Base-by-base conservation (phyloP, 2,888 invertebrate species). In the Balanococcus diminutus region DNA sequence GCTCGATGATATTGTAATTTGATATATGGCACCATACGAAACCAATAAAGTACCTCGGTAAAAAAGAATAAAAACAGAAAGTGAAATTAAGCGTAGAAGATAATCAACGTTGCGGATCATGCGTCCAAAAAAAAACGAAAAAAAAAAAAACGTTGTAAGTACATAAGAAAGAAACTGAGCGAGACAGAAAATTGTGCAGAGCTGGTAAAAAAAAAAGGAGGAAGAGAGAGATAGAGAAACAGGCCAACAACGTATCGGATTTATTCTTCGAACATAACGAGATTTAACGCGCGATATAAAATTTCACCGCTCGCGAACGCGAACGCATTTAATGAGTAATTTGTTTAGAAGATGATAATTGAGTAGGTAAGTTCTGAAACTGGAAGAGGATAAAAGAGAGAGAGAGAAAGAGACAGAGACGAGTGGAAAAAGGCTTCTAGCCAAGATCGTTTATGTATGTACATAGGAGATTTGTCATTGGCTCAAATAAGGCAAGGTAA, bases 301-400 rank as follows among this genome's bases (percentile, higher is more conserved):
- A 72, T 72, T 72, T 72, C 72, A 72, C 72, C 72, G 72, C 31
- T 28, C 28, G 72, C 72, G 22, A 56, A 56, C 1, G 56, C 56
- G 22, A 56, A 56, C 1, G 56, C 56, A 5, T 72, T 72, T 72
- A 72, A 72, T 72, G 72, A 72, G 28, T 72, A 72, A 72, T 72
- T 72, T 72, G 72, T 72, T 72, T 72, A 72, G 42, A 42, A 11
- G 31, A 72, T 31, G 72, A 28, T 72, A 72, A 72, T 72, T 72
- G 72, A 72, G 72, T 31, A 56, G 56, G 56, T 56, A n/a, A n/a
- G n/a, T n/a, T n/a, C n/a, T n/a, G n/a, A n/a, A n/a, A 42, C 42
- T 42, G 11, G 42, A 3, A 16, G n/a, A n/a, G n/a, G n/a, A n/a
- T n/a, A n/a, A n/a, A n/a, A n/a, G n/a, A n/a, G n/a, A n/a, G n/a